These are phyloP conservation scores for Merops nubicus DNA, from an alignment of 2,113 vertebrate genomes.

Conservation along the genomic window DNA sequence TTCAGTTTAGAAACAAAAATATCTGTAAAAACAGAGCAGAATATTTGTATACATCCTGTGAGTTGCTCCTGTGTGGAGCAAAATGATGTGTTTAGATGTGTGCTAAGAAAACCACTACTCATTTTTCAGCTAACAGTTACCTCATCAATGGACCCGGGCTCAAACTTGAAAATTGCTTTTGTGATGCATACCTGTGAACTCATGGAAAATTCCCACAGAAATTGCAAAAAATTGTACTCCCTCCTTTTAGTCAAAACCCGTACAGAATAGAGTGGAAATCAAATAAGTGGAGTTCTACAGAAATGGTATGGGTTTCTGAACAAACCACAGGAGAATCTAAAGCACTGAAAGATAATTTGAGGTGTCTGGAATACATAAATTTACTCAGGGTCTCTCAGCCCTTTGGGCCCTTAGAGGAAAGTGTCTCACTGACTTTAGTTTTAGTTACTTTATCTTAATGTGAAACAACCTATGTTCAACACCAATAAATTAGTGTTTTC, in stretches of 20 bases:
- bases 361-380: background rate
- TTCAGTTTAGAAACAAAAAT: background rate
- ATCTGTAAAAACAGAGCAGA: background rate
- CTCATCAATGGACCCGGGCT: background rate
- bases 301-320: background rate
- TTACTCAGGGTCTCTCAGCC: background rate
- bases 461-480: background rate
- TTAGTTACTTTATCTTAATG: constrained; percentile 31
- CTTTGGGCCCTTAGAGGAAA: background rate
- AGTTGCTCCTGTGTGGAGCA: background rate
- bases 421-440: background rate
- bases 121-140: background rate
- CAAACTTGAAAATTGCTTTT: background rate
- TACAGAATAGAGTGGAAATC: background rate
- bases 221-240: background rate
- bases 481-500: constrained; percentile 26
- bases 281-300: background rate
- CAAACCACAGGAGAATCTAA: background rate
- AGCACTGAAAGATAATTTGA: background rate
- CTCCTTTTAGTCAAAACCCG: background rate
- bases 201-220: background rate
- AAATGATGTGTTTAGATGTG: background rate
- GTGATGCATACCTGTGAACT: background rate
- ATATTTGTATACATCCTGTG: background rate
- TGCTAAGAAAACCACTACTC: background rate